Conservation (phyloP, 1,140 invertebrate species). For the Brachionus paranguensis region DNA sequence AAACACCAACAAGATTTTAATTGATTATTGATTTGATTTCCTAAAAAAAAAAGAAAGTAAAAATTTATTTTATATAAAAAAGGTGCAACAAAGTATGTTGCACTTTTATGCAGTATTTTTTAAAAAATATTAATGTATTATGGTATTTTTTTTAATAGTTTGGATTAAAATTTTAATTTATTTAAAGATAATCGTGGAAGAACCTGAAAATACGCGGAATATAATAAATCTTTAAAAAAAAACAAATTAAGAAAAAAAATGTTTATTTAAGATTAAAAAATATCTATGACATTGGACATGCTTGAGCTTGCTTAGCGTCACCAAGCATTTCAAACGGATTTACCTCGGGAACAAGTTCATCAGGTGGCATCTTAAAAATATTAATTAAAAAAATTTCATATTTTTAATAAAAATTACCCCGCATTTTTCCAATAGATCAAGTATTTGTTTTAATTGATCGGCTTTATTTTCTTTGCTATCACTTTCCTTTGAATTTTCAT, state of each 20-base stretch:
- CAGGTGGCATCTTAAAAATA: conserved; percentile 7
- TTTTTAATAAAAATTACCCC: not conserved
- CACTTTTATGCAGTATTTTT: no score
- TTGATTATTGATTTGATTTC: no score
- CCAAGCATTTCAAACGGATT: conserved; percentile 32
- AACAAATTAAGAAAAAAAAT: not conserved
- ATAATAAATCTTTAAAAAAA: no score
- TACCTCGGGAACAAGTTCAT: conserved; percentile 20
- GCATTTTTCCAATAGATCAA: conserved; percentile 37
- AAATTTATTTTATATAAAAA: no score
- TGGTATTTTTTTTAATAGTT: no score
- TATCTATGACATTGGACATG: conserved; percentile 23
- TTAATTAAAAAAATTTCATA: not conserved
- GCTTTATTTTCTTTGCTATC: conserved; percentile 3
- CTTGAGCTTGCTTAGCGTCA: not conserved
- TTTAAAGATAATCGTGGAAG: no score
- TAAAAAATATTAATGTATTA: no score
- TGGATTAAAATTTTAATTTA: no score
- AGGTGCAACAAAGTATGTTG: no score
- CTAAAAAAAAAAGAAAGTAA: no score
- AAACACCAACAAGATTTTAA: no score
- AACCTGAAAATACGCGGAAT: no score
- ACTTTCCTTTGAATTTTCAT: not conserved
- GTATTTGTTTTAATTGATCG: conserved; percentile 7
- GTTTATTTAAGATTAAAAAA: not conserved